Percentiles rank a stretch among this genome's conserved stretches.
Evolutionary conservation across 2,797 vertebrate genomes (phyloP).

Genomic region (Platyrinchus mystaceus): DNA sequence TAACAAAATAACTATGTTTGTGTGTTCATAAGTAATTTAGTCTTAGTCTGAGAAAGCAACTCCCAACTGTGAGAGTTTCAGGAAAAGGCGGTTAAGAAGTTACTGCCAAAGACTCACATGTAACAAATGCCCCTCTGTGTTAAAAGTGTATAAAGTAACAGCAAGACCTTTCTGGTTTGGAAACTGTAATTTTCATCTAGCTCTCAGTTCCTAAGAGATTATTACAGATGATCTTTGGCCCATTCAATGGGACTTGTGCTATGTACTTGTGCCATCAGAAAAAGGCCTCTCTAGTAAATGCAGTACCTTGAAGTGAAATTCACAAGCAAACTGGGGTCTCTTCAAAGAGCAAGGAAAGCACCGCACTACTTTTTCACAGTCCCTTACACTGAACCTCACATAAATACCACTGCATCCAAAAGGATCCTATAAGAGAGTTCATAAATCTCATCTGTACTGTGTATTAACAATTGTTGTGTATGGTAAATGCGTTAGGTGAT

Average conservation of each 20-base stretch:
- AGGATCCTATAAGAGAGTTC: neutral
- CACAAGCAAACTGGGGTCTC: neutral
- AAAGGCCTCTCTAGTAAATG: neutral
- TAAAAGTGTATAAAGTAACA: slow-evolving; percentile 19
- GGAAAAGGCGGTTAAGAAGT: slow-evolving; percentile 31
- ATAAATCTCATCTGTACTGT: neutral
- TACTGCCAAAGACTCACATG: slow-evolving; percentile 34
- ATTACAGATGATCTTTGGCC: neutral
- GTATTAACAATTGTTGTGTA: neutral
- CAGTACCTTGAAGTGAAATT: neutral
- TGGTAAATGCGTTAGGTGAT: neutral
- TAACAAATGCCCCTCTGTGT: slow-evolving; percentile 36
- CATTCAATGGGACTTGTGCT: neutral
- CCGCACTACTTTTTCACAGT: neutral
- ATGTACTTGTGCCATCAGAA: neutral
- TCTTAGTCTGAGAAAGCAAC: neutral
- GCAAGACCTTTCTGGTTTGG: slow-evolving; percentile 15
- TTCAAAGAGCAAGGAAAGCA: neutral
- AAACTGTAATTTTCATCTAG: slow-evolving; percentile 12
- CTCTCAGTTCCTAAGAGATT: neutral
- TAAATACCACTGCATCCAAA: neutral
- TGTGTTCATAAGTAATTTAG: slow-evolving; percentile 31
- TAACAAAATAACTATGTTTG: slow-evolving; percentile 30
- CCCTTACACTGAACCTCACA: neutral
- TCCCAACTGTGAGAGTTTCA: neutral